These are phyloP conservation scores for Mesembrinibis cayennensis DNA, from an alignment of 2,113 vertebrate genomes.

Conservation along the genomic window DNA sequence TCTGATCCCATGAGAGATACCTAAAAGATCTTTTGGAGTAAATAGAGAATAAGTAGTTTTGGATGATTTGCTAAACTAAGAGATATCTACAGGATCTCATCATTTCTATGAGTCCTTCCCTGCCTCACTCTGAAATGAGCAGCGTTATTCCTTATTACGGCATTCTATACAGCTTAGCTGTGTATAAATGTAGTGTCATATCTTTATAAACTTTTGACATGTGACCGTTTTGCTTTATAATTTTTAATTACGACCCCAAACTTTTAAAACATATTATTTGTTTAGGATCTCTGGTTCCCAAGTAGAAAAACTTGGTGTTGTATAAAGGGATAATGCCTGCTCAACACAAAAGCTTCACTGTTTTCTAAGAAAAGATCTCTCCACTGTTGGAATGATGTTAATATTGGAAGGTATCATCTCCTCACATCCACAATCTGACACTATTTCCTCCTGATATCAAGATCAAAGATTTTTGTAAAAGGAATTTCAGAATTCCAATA, in stretches of 20 bases:
- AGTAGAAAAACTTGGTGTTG: not conserved
- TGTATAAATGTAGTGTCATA: not conserved
- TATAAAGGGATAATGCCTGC: not conserved
- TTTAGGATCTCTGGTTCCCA: not conserved
- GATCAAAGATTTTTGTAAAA: not conserved
- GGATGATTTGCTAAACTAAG: not conserved
- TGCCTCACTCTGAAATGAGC: not conserved
- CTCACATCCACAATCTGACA: not conserved
- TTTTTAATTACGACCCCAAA: not conserved
- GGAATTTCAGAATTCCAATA: not conserved
- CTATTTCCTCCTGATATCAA: not conserved
- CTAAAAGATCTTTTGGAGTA: not conserved
- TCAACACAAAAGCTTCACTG: not conserved
- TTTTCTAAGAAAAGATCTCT: not conserved
- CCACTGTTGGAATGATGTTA: not conserved
- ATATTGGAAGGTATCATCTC: not conserved
- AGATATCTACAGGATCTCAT: not conserved
- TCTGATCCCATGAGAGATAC: not conserved
- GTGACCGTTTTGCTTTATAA: not conserved
- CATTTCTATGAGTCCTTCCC: not conserved
- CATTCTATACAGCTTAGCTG: not conserved
- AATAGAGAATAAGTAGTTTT: not conserved
- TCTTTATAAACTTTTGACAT: not conserved
- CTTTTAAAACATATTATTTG: not conserved
- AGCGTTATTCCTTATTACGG: not conserved